A percentile compares a stretch with the other conserved stretches of the same genome.
Evolutionary conservation across 2,797 vertebrate species (phyloP).

Genomic region (Centropyge bicolor): DNA sequence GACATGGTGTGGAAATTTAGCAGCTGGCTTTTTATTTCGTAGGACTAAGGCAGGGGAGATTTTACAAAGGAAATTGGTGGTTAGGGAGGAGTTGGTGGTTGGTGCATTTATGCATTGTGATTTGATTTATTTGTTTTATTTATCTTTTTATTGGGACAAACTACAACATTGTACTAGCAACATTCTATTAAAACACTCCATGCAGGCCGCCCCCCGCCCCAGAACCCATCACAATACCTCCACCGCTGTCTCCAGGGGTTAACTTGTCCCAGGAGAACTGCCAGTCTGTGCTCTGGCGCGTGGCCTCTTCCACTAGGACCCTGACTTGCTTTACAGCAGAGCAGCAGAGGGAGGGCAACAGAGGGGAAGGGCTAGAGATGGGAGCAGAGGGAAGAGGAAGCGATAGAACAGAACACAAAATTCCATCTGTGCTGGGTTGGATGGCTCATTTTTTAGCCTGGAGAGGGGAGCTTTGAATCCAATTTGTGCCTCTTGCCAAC

Average conservation of each 20-base stretch:
- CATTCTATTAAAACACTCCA: slow-evolving; percentile 22
- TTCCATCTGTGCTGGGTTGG: slow-evolving; percentile 87
- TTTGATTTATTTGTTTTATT: slow-evolving; percentile 20
- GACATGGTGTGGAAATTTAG: neutral
- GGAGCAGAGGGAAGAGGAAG: slow-evolving; percentile 67
- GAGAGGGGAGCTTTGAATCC: slow-evolving; percentile 85
- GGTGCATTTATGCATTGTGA: slow-evolving; percentile 13
- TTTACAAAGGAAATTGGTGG: slow-evolving; percentile 11
- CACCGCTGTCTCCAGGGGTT: slow-evolving; percentile 61
- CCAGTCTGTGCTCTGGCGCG: slow-evolving; percentile 69
- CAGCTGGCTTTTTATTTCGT: slow-evolving; percentile 8
- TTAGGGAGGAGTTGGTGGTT: slow-evolving; percentile 23
- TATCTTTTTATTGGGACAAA: slow-evolving; percentile 25
- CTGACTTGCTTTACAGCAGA: slow-evolving; percentile 70
- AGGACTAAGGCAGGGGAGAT: neutral
- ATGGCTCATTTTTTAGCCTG: slow-evolving; percentile 83
- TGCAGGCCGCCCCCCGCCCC: neutral
- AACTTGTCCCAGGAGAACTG: slow-evolving; percentile 62
- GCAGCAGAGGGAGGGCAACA: slow-evolving; percentile 56
- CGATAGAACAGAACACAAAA: slow-evolving; percentile 78
- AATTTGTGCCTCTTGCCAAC: slow-evolving; percentile 85
- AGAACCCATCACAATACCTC: slow-evolving; percentile 46
- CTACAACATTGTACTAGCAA: slow-evolving; percentile 19
- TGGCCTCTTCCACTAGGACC: slow-evolving; percentile 70
- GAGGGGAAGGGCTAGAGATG: slow-evolving; percentile 51